These are phyloP conservation scores for Andrena bucephala DNA, from an alignment of 2,888 invertebrate genomes.

Conservation along the genomic window DNA sequence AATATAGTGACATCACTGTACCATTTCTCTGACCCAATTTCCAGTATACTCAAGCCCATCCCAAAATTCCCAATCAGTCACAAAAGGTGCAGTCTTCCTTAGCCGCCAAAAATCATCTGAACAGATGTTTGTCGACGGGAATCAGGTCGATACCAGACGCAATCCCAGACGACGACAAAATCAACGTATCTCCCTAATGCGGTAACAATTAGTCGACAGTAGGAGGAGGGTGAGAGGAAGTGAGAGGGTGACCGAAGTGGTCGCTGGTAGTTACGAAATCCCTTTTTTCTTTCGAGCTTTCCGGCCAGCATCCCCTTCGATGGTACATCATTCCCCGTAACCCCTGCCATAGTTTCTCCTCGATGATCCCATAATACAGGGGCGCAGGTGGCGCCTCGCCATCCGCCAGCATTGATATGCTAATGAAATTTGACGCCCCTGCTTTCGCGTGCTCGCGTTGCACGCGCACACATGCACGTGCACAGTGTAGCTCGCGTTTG, in stretches of 20 bases:
- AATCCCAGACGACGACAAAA: conserved; percentile 11
- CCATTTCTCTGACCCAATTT: too few species aligned
- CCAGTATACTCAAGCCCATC: too few species aligned
- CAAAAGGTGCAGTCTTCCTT: too few species aligned
- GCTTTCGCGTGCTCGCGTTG: conserved; percentile 64
- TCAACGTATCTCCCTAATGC: conserved; percentile 46
- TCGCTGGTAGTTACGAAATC: conserved; percentile 52
- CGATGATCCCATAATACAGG: conserved; percentile 83
- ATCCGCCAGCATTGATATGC: conserved; percentile 85
- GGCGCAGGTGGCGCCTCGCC: conserved; percentile 84
- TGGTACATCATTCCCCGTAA: conserved; percentile 44
- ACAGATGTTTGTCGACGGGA: conserved; percentile 16
- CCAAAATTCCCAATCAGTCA: too few species aligned
- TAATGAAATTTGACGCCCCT: conserved; percentile 85
- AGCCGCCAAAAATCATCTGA: neutral
- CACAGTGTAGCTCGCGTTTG: conserved; percentile 3
- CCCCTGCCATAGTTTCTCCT: conserved; percentile 47
- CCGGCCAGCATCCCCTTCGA: conserved; percentile 48
- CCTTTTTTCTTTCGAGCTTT: conserved; percentile 55
- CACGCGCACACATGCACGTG: conserved; percentile 24
- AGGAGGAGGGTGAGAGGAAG: conserved; percentile 11
- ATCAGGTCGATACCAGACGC: conserved; percentile 16
- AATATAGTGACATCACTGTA: too few species aligned
- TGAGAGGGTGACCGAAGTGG: conserved; percentile 41
- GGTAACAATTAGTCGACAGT: conserved; percentile 57